A percentile compares a stretch with the other conserved stretches of the same genome.
Conservation (phyloP, 2,113 vertebrate species). For the Puma concolor region DNA sequence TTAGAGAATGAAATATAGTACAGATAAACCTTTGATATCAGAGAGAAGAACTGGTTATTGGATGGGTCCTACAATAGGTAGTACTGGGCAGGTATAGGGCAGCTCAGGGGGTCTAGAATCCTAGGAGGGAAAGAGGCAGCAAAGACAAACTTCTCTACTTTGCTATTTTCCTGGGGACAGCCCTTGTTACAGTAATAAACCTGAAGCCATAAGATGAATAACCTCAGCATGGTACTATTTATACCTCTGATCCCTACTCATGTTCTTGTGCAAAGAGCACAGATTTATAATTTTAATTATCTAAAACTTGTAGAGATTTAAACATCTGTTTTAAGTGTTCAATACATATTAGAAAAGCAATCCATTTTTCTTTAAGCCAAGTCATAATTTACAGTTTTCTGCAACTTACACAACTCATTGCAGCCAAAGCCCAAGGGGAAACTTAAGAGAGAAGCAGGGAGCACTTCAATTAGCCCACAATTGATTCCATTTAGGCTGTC, state of each 20-base stretch:
- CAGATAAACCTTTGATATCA: conserved; percentile 36
- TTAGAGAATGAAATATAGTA: neutral
- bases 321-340: conserved; percentile 86
- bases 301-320: conserved; percentile 83
- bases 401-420: conserved; percentile 71
- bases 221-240: conserved; percentile 72
- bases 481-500: conserved; percentile 68
- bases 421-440: conserved; percentile 62
- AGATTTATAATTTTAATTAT: conserved; percentile 88
- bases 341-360: conserved; percentile 86
- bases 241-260: conserved; percentile 78
- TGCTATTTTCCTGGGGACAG: neutral
- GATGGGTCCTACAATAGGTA: neutral
- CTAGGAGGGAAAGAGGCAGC: neutral
- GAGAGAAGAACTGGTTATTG: neutral
- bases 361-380: conserved; percentile 83
- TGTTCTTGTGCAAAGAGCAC: conserved; percentile 77
- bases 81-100: neutral
- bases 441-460: conserved; percentile 71
- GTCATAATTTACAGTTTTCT: conserved; percentile 80
- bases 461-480: conserved; percentile 72
- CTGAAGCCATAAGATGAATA: conserved; percentile 63
- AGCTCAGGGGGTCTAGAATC: neutral
- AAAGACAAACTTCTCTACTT: conserved; percentile 27
- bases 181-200: conserved; percentile 39